These are phyloP conservation scores for Sylvia atricapilla DNA, from an alignment of 2,113 vertebrate genomes.

Conservation along the genomic window DNA sequence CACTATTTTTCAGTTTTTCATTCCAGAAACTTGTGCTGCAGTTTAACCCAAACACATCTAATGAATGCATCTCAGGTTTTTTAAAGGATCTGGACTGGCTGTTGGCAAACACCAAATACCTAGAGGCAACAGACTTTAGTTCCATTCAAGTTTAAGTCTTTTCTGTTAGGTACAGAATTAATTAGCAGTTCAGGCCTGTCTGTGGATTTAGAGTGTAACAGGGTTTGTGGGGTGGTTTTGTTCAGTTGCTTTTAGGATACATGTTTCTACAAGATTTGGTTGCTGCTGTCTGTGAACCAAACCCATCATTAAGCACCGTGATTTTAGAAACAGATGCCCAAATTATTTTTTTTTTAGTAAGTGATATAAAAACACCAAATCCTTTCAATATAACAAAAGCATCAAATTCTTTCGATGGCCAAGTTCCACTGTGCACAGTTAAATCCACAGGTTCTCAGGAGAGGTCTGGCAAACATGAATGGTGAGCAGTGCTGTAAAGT, in stretches of 20 bases:
- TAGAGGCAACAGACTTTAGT: conserved; percentile 84
- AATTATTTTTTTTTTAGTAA: conserved; percentile 1
- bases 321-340: conserved; percentile 6
- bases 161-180: conserved; percentile 67
- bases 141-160: conserved; percentile 70
- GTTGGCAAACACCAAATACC: conserved; percentile 78
- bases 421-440: conserved; percentile 70
- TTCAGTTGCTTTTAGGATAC: not conserved
- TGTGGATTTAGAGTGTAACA: conserved; percentile 80
- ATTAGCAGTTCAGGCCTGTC: conserved; percentile 65
- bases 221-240: not conserved
- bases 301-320: not conserved
- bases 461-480: conserved; percentile 73
- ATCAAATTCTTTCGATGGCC: not conserved
- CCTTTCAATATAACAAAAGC: not conserved
- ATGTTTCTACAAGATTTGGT: not conserved
- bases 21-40: conserved; percentile 32
- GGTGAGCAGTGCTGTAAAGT: conserved; percentile 77
- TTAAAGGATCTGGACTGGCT: conserved; percentile 76
- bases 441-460: conserved; percentile 79
- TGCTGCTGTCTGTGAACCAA: not conserved
- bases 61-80: conserved; percentile 50
- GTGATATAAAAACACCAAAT: not conserved
- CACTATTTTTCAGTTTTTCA: not conserved
- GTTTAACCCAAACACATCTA: conserved; percentile 39